Base-by-base conservation (phyloP, 2,797 vertebrate species). In the Agapornis canus region DNA sequence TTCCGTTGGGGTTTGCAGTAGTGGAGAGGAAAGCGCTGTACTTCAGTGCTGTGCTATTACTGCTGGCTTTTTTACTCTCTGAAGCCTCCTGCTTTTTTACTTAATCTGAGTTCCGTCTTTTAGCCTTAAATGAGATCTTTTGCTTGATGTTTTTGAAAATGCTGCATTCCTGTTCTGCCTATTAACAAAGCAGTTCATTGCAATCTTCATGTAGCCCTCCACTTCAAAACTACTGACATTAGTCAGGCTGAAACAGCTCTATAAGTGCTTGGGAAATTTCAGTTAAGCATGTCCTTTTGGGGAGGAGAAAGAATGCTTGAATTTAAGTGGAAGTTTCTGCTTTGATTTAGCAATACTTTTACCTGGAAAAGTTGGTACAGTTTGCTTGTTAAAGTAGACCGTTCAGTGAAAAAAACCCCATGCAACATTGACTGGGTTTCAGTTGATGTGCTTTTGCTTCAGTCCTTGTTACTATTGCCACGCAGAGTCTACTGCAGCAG, bases 111-210 rank as follows among this genome's bases (percentile, higher is more conserved):
- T 95, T 97, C 86, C 80, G 66, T 97, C 92, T 86, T 97, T 96
- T 92, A 96, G 97, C 96, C 97, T 97, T 98, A 98, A 97, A 86
- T 73, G 75, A 96, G 92, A 90, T 94, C 87, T 95, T 92, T 96
- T 86, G 91, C 90, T 84, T 82, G 54, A 57, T 91, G 60, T 81
- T 94, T 93, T 88, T 88, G 22, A 52, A 95, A 87, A 79, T 96
- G 93, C 95, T 92, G 86, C 89, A 92, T 91, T 96, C 96, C 93
- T 73, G 29, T 80, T 93, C 90, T 89, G 86, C 86, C 82, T 93
- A 37, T 49, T 91, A 89, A 93, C 35, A 52, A 78, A 90, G 90
- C 81, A 60, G 57, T 48, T 95, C 47, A 59, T 49, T 76, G 72
- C 78, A 83, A 92, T 78, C 48, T 89, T 88, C 80, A 31, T 40